Base-by-base conservation (phyloP, 2,888 invertebrate genomes). In the Podabrus alpinus region DNA sequence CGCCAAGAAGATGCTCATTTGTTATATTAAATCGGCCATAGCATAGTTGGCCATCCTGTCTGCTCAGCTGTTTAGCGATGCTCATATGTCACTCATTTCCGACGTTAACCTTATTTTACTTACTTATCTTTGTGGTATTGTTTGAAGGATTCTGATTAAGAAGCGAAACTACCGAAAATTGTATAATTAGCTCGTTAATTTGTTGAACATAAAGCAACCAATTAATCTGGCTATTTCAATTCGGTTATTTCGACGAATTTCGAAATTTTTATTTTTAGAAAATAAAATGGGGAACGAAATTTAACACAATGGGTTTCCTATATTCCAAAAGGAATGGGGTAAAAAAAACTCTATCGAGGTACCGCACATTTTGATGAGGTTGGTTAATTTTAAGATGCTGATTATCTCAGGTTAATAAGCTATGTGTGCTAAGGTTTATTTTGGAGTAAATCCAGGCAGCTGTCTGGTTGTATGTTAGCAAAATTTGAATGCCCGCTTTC, bases 31-130 rank as follows among this genome's bases (percentile, higher is more conserved):
- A 87, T 87, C 87, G 87, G 87, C 86, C 87, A 86, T 87, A 84
- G 86, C 86, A 84, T 86, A 86, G 84, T 84, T 85, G 85, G 86
- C 84, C 84, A 85, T 85, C 84, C 85, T 84, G 80, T 86, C 86
- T 85, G 87, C 85, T 87, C 87, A 87, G 87, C 87, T 87, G 87
- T 87, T 87, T 87, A 87, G 87, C 85, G 86, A 86, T 84, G 85
- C 87, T 87, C 87, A 86, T 87, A 87, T 87, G 87, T 87, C 87
- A 87, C 86, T 87, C 87, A 87, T 87, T 87, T 87, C 87, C 87
- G 87, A 87, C 87, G 83, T 82, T 81, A 81, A 80, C 81, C 83
- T 82, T 80, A 80, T 84, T 80, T 82, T 73, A 69, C 62, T 70
- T 62, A 59, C 71, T 69, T 66, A 69, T 69, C 66, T 68, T 59